Evolutionary conservation across 2,797 vertebrate species (phyloP).

Genomic region (Pyrocephalus nanus): DNA sequence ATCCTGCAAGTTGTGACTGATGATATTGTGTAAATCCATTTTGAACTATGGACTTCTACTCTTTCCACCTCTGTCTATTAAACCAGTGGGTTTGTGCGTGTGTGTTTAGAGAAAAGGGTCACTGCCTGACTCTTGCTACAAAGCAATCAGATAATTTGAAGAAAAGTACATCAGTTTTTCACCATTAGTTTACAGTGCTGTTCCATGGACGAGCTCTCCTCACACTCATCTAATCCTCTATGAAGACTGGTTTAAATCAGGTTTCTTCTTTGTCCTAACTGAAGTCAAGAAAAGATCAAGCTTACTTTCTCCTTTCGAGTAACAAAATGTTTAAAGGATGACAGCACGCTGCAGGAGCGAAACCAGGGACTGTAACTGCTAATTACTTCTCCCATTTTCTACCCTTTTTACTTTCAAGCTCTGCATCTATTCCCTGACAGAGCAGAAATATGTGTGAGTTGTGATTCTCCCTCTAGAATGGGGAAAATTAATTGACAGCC

Average conservation of each 20-base stretch:
- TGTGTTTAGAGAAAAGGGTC: background rate
- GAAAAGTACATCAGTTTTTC: background rate
- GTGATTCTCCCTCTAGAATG: background rate
- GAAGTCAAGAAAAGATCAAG: constrained; percentile 26
- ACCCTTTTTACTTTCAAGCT: constrained; percentile 31
- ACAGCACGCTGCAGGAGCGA: constrained; percentile 14
- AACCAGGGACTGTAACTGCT: constrained; percentile 1
- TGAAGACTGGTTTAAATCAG: constrained; percentile 16
- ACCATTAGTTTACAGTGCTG: background rate
- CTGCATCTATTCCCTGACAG: background rate
- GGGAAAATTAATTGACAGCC: constrained; percentile 33
- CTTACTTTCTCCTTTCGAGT: constrained; percentile 4
- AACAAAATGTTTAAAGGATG: constrained; percentile 42
- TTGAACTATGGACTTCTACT: background rate
- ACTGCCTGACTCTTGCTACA: background rate
- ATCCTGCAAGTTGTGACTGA: background rate
- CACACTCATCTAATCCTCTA: background rate
- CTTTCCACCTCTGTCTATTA: background rate
- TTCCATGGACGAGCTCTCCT: background rate
- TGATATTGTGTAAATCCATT: background rate
- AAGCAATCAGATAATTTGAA: background rate
- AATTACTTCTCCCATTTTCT: constrained; percentile 27
- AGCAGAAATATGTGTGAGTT: constrained; percentile 26
- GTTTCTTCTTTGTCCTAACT: background rate
- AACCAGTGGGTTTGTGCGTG: background rate